phyloP scores from a whole-genome alignment of 2,888 invertebrate species.

The Epicampocera succincta region DNA sequence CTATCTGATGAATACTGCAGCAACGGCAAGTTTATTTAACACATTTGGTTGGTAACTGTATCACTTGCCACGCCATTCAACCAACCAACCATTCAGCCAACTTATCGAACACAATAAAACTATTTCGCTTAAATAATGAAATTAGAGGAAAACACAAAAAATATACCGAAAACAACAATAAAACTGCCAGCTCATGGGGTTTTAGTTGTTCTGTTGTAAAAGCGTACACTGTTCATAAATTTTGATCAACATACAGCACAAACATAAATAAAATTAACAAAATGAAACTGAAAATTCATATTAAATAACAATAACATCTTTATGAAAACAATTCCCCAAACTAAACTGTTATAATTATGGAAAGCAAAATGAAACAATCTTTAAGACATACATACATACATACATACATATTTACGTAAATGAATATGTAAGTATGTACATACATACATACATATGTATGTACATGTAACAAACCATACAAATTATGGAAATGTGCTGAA shows the following conservation, averaged over 20 bases:
- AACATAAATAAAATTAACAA: conserved; percentile 50
- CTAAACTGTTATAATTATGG: conserved; percentile 65
- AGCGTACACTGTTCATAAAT: conserved; percentile 54
- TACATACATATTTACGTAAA: too few species aligned
- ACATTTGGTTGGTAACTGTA: conserved; percentile 12
- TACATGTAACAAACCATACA: conserved; percentile 16
- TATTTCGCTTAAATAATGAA: conserved; percentile 50
- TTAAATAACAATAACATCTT: conserved; percentile 61
- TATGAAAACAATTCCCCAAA: conserved; percentile 65
- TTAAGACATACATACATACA: too few species aligned
- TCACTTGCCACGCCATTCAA: conserved; percentile 26
- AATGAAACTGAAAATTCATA: conserved; percentile 46
- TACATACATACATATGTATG: too few species aligned
- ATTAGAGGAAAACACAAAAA: conserved; percentile 31
- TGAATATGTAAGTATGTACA: too few species aligned
- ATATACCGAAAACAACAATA: conserved; percentile 13
- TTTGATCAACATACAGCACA: conserved; percentile 56
- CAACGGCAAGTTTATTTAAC: conserved; percentile 1
- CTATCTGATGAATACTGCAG: conserved; percentile 30
- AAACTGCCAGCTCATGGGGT: conserved; percentile 66
- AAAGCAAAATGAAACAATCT: conserved; percentile 30
- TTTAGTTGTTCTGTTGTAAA: conserved; percentile 32
- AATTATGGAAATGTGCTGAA: conserved; percentile 61
- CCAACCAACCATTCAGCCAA: not conserved
- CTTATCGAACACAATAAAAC: conserved; percentile 44